Evolutionary conservation across 2,113 vertebrate species (phyloP), one percentile per base, ranked within the genome.

Genomic region (Chaetura pelagica): DNA sequence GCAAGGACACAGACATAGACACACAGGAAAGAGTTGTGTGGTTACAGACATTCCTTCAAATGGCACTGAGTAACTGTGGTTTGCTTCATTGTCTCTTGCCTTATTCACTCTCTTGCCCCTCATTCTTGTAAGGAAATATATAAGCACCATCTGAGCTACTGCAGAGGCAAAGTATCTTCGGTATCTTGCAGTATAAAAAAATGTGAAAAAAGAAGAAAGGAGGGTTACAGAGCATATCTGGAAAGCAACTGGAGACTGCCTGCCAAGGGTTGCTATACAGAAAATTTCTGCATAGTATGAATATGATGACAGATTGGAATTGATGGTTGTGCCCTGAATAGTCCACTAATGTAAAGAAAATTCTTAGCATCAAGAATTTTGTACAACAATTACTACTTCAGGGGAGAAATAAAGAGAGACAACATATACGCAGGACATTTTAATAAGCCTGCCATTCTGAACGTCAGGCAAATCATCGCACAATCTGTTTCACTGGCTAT

Each of bases 251-350:
- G 22, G 24, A 69, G 7, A 10, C 17, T 74, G 12, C 2, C 61
- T 2, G 3, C 9, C 8, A 74, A 61, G 7, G 10, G 3, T 69
- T 1, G 1, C 9, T 9, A 13, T 29, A 42, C 21, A 82, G 6
- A 6, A 78, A 32, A 7, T 42, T 64, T 81, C n/a, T 59, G 14
- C 30, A 46, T 6, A 8, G 3, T 5, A 21, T 27, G 9, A 55
- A 61, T 30, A 32, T 18, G 7, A 42, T 17, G 57, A 22, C 22
- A 6, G 23, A 26, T 26, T 63, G 67, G 23, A 89, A 55, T 21
- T 44, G 1, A 3, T 55, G 21, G 2, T 24, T 68, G 16, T 63
- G 20, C 42, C 75, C 48, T 62, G 18, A 18, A 72, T 4, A 69
- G 27, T 64, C 21, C 40, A 20, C 20, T 42, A 49, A 73, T 13